Base-by-base conservation (phyloP, 2,888 invertebrate genomes). In the Drosophila hamatofila region DNA sequence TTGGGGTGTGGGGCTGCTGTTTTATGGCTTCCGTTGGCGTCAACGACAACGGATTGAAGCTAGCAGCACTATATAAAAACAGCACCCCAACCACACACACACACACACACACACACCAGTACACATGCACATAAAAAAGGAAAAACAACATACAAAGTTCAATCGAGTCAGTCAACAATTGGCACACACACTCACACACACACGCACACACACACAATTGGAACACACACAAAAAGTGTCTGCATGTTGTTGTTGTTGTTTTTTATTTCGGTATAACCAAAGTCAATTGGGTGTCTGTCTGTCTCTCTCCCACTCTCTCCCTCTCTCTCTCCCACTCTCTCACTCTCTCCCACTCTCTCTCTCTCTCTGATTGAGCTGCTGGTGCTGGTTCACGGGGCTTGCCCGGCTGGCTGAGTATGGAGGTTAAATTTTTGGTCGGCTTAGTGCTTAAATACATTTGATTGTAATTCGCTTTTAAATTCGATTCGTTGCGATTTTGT, bases 381-480 rank as follows among this genome's bases (percentile, higher is more conserved):
- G n/a, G n/a, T n/a, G n/a, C n/a, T n/a, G n/a, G n/a, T n/a, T n/a
- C n/a, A n/a, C n/a, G n/a, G n/a, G n/a, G n/a, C n/a, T n/a, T n/a
- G n/a, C n/a, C n/a, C n/a, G n/a, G 67, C 66, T 66, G 69, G 37
- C 12, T 18, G 46, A 37, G 30, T 16, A 18, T 30, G 37, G 27
- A 68, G 76, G 87, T 81, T 79, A 74, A 73, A 76, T 82, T 75
- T 81, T 71, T 74, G 72, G 83, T 75, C 80, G 82, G 89, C 89
- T 85, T 88, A 81, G 72, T 84, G 78, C 88, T 84, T 85, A 87
- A 85, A 89, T 83, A 88, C 89, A 88, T 85, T 85, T 88, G 85
- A 85, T 85, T 89, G 85, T 85, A 89, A 85, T 89, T 81, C 89
- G 89, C 88, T 85, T 89, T 85, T 89, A 85, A 89, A 88, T 83